These are phyloP conservation scores for Agrotis exclamationis DNA, from an alignment of 2,888 invertebrate genomes.

Conservation along the genomic window DNA sequence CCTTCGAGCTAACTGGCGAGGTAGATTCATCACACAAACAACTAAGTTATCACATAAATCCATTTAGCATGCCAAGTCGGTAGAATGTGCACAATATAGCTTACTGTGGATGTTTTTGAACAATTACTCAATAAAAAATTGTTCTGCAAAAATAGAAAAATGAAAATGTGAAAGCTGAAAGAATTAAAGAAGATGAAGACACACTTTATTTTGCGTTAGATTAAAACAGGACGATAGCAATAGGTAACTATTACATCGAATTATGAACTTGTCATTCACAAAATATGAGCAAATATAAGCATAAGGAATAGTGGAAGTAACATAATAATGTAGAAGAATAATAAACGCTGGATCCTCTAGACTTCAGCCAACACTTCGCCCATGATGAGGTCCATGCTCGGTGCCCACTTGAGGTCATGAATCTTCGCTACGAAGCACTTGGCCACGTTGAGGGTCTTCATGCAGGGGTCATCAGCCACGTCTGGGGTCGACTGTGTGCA, in stretches of 20 bases:
- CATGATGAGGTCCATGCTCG: slow-evolving; percentile 72
- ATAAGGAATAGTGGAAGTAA: too few relatives aligned
- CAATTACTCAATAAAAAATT: not conserved
- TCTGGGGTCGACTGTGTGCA: slow-evolving; percentile 65
- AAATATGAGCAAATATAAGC: too few relatives aligned
- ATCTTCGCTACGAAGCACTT: slow-evolving; percentile 80
- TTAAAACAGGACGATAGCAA: not conserved
- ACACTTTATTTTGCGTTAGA: not conserved
- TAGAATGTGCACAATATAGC: not conserved
- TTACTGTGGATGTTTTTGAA: not conserved
- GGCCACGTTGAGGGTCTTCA: slow-evolving; percentile 69
- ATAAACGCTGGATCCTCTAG: slow-evolving; percentile 38
- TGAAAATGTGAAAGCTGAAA: not conserved
- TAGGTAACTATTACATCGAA: not conserved
- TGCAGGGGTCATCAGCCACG: slow-evolving; percentile 67
- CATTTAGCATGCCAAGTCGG: slow-evolving; percentile 28
- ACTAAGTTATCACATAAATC: slow-evolving; percentile 21
- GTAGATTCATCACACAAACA: slow-evolving; percentile 20
- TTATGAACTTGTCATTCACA: too few relatives aligned
- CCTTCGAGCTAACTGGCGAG: slow-evolving; percentile 52
- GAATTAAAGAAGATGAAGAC: not conserved
- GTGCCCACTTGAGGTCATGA: slow-evolving; percentile 80
- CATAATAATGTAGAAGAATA: not conserved
- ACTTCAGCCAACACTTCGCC: slow-evolving; percentile 76
- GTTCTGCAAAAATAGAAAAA: too few relatives aligned